phyloP scores from a whole-genome alignment of 2,888 invertebrate genomes.

The Drosophila antonietae region DNA sequence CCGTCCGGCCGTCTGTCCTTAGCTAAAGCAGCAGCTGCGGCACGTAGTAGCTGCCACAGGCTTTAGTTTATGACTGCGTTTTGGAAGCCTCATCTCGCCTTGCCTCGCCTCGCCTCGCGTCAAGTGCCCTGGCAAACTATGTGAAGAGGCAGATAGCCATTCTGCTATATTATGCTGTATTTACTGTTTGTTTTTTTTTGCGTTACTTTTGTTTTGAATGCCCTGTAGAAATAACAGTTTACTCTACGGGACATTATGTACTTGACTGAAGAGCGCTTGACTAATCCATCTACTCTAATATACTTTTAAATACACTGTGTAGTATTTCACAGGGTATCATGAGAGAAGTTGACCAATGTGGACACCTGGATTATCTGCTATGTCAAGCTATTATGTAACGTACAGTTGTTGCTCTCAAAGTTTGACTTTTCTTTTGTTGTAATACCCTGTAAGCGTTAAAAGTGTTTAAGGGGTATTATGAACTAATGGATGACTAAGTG shows the following conservation, averaged over 20 bases:
- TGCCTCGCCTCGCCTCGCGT: neutral
- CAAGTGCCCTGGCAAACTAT: conserved; percentile 10
- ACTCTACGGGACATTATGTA: neutral
- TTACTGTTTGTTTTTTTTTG: neutral
- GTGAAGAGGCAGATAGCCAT: conserved; percentile 6
- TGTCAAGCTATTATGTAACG: neutral
- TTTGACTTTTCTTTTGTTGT: neutral
- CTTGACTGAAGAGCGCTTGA: neutral
- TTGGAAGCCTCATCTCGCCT: neutral
- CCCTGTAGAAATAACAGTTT: neutral
- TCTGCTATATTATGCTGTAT: conserved; percentile 12
- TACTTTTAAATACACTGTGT: neutral
- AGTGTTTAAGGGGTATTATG: neutral
- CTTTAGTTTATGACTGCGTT: conserved; percentile 28
- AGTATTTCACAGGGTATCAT: too few relatives aligned
- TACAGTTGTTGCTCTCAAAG: neutral
- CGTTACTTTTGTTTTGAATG: conserved; percentile 8
- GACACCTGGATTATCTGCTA: neutral
- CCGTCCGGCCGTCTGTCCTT: conserved; percentile 3
- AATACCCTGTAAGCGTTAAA: neutral
- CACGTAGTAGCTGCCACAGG: conserved; percentile 38
- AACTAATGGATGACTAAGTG: too few relatives aligned
- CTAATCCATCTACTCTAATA: neutral
- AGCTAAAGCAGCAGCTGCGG: conserved; percentile 31
- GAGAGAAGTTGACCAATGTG: neutral